Evolutionary conservation across 2,113 vertebrate species (phyloP).

Genomic region (Elephantulus edwardii): DNA sequence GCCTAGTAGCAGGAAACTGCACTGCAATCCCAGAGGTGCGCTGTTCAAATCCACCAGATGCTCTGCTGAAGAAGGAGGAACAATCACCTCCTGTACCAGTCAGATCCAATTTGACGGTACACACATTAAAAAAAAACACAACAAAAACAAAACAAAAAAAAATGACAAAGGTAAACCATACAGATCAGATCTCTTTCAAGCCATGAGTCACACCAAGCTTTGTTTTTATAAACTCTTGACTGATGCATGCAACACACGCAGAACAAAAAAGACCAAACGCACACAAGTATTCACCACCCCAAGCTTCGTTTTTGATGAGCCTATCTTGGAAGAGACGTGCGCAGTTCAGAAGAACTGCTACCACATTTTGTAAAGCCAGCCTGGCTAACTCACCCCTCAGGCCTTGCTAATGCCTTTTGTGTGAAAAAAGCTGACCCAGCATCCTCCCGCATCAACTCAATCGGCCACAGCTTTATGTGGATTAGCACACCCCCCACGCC

Average conservation of each 20-base stretch:
- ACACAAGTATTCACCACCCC: background rate
- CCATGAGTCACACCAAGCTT: background rate
- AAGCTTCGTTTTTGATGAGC: background rate
- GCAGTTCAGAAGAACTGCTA: constrained; percentile 53
- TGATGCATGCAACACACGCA: background rate
- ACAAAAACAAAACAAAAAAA: too few species aligned
- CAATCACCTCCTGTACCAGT: too few species aligned
- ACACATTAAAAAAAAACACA: too few species aligned
- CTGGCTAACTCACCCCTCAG: background rate
- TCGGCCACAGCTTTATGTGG: background rate
- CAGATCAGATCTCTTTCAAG: background rate
- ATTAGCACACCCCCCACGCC: constrained; percentile 39
- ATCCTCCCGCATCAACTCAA: constrained; percentile 62
- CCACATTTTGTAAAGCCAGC: constrained; percentile 7
- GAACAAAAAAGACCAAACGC: background rate
- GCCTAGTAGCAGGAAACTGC: too few species aligned
- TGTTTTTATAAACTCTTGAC: background rate
- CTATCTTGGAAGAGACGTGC: constrained; percentile 42
- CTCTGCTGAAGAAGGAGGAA: too few species aligned
- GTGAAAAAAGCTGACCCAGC: constrained; percentile 69
- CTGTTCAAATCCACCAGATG: too few species aligned
- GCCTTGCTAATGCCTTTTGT: constrained; percentile 51
- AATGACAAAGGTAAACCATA: background rate
- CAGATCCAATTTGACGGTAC: too few species aligned
- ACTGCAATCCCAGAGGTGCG: too few species aligned